Percentiles rank a stretch among this genome's conserved stretches.
These are phyloP conservation scores for Colletes latitarsis DNA, from an alignment of 1,140 invertebrate species.

Conservation along the genomic window DNA sequence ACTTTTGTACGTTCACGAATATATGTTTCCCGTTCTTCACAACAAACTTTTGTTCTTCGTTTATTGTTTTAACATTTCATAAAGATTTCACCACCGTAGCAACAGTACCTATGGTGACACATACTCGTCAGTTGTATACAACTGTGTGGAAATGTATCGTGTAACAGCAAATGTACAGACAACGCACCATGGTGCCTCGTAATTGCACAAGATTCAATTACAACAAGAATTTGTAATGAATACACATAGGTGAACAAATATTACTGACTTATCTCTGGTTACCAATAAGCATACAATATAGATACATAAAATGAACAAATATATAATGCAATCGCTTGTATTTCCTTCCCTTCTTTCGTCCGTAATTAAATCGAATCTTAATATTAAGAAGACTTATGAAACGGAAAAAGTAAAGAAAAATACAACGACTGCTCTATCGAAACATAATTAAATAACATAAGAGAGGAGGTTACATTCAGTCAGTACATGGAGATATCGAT, in stretches of 20 bases:
- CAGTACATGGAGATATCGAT: slow-evolving; percentile 55
- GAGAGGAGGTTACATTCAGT: slow-evolving; percentile 61
- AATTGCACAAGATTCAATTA: slow-evolving; percentile 52
- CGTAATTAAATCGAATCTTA: background rate
- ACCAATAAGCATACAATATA: slow-evolving; percentile 41
- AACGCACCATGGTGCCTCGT: slow-evolving; percentile 56
- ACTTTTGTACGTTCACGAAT: background rate
- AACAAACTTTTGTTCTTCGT: background rate
- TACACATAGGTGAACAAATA: slow-evolving; percentile 38
- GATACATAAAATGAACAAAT: slow-evolving; percentile 53
- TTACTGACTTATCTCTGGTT: slow-evolving; percentile 51
- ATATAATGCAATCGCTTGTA: slow-evolving; percentile 51
- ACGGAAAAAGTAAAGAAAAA: slow-evolving; percentile 3
- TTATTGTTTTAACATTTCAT: background rate
- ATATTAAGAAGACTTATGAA: background rate
- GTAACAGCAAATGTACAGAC: slow-evolving; percentile 58
- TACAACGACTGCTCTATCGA: slow-evolving; percentile 51
- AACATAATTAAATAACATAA: slow-evolving; percentile 53
- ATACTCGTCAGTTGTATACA: slow-evolving; percentile 46
- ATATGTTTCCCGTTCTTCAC: background rate
- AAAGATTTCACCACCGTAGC: slow-evolving; percentile 30
- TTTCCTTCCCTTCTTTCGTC: slow-evolving; percentile 28
- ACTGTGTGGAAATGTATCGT: slow-evolving; percentile 44
- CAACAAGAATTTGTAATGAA: slow-evolving; percentile 45
- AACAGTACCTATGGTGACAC: slow-evolving; percentile 19